Evolutionary conservation across 1,140 invertebrate species (phyloP).

Genomic region (Polyergus mexicanus): DNA sequence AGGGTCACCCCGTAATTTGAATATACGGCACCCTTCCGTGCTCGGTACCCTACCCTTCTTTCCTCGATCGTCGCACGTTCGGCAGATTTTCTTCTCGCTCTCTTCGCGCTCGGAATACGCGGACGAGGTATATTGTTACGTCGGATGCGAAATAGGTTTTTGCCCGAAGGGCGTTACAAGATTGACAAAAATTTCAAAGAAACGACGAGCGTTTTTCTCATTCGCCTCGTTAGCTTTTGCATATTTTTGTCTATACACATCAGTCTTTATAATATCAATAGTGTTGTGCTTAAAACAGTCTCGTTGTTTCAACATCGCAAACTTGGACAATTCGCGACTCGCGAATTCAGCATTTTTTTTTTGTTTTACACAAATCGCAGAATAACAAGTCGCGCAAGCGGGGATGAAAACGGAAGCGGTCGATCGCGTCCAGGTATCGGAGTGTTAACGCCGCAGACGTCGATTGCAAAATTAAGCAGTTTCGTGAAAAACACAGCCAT

Average conservation of each 20-base stretch:
- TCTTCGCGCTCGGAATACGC: constrained; percentile 33
- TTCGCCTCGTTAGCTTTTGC: neutral
- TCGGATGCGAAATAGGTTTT: neutral
- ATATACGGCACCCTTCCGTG: constrained; percentile 67
- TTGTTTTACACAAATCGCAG: constrained; percentile 4
- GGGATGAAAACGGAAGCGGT: constrained; percentile 39
- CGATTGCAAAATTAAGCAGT: constrained; percentile 45
- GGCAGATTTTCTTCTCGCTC: constrained; percentile 57
- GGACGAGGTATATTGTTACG: constrained; percentile 8
- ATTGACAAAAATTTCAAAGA: constrained; percentile 1
- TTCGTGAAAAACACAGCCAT: neutral
- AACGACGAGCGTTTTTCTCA: neutral
- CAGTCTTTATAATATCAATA: neutral
- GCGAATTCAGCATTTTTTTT: constrained; percentile 5
- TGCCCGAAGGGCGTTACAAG: neutral
- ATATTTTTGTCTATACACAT: too few species aligned
- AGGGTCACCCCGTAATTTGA: constrained; percentile 73
- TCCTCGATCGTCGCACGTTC: constrained; percentile 65
- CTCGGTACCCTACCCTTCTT: constrained; percentile 14
- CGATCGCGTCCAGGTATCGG: constrained; percentile 3
- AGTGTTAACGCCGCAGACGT: constrained; percentile 12
- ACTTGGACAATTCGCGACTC: neutral
- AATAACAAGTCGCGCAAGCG: neutral
- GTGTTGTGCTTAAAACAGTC: too few species aligned
- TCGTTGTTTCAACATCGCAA: neutral